Base-by-base conservation (phyloP, 1,140 invertebrate genomes). In the Liolophura sinensis region DNA sequence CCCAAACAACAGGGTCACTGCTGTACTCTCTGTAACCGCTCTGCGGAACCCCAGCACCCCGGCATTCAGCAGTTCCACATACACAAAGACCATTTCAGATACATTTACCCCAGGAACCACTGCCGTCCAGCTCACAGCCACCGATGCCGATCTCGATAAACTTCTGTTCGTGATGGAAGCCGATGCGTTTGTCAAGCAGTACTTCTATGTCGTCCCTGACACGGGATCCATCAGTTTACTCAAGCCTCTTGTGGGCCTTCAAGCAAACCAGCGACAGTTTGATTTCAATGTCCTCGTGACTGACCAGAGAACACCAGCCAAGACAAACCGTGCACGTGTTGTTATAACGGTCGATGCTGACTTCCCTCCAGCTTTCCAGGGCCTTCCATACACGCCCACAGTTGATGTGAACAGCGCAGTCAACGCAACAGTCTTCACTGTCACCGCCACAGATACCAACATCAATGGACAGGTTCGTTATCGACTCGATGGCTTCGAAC, bases 1-100 rank as follows among this genome's bases (percentile, higher is more conserved):
- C 40, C 94, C 94, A 0, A 90, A 91, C 71, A 85, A 96, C 59
- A 92, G 90, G 3, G 92, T 92, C 0, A 89, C 92, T 4, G 90
- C 91, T 0, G 92, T 92, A 12, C 87, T 97, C 0, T 92, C 91
- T 3, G 89, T 96, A 0, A 92, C 90, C 72, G 92, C 96, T 14
- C 90, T 93, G 63, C 93, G 95, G 76, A 90, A 94, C 3, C 88
- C 88, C 1, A 88, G 86, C 5, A 83, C 87, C 25, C 85, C 89
- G 1, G 25, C 18, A 0, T 78, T 79, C 48, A 70, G 49, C 20
- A 55, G 20, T 11, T 18, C 40, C 1, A 56, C 25, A 11, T 78
- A 79, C 60, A 50, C 65, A 7, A 57, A 49, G 24, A 69, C 61
- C 46, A 73, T 75, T 22, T 57, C 72, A 51, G 70, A 73, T 25